Evolutionary conservation across 2,797 vertebrate genomes (phyloP), one percentile per base, ranked within the genome.

Genomic region (Sebastiscus tertius): DNA sequence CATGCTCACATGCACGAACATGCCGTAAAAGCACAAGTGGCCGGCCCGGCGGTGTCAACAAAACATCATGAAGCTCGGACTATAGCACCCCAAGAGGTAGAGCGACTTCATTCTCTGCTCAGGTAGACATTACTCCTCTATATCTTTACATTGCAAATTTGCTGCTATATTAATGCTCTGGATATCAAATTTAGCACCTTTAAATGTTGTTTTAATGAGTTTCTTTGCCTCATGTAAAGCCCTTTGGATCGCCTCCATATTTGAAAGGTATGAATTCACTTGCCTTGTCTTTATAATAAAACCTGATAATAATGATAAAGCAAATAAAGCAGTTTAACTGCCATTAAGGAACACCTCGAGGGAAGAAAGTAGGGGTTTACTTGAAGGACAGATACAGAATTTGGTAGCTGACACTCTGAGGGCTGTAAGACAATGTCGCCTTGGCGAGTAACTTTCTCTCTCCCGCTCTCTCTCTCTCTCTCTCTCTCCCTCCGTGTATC

Each of bases 381-480:
- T 67, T 79, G 84, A 91, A 90, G 89, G 90, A 87, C 84, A 77
- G 83, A 78, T 55, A 66, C 73, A 79, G 80, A 87, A 89, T 91
- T 88, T 81, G 52, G 75, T 87, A 67, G 81, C 81, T 84, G 85
- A 90, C 80, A 84, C 72, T 88, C 58, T 13, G 75, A 77, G 73
- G 73, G 74, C 76, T 90, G 88, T 88, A 92, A 94, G 91, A 93
- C 92, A 93, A 91, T 92, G 93, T 93, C 83, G 92, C 92, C 89
- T 91, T 91, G 86, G 88, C 75, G 49, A 86, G 85, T 87, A 89
- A 90, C 92, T 94, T 87, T 92, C 85, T 80, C 84, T 84, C 77
- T 34, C 58, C 42, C 70, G 1, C 72, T 54, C 78, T 24, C 69
- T 63, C 55, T 83, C 72, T 84, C 87, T 69, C 90, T 87, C 81